Conservation (phyloP, 2,113 vertebrate species). For the Oxygymnocypris stewartii region DNA sequence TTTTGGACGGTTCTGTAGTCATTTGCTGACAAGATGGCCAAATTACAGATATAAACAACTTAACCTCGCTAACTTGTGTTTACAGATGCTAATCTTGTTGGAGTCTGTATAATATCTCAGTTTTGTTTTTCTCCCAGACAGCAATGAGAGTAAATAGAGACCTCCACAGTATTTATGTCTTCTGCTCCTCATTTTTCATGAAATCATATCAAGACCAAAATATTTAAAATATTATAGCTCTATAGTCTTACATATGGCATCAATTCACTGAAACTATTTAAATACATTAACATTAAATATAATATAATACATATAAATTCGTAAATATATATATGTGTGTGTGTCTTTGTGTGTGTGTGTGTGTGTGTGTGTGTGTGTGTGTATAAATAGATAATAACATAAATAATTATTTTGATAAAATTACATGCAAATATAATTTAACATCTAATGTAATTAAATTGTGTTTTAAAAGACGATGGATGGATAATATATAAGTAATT, state of each 20-base stretch:
- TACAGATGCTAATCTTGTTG: neutral
- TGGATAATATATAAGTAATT: too few relatives aligned
- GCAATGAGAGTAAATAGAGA: neutral
- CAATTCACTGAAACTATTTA: neutral
- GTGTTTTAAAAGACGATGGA: too few relatives aligned
- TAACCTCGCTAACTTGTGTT: neutral
- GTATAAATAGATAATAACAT: too few relatives aligned
- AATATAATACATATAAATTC: neutral
- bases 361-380: too few relatives aligned
- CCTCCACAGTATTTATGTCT: neutral
- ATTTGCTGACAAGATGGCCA: neutral
- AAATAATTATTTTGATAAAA: too few relatives aligned
- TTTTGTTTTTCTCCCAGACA: neutral
- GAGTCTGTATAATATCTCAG: neutral
- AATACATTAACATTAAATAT: neutral
- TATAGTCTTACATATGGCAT: neutral
- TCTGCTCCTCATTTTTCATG: neutral
- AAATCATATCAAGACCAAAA: neutral
- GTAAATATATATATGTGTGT: too few relatives aligned
- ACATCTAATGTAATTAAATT: too few relatives aligned
- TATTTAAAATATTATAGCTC: too few relatives aligned
- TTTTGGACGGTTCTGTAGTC: neutral
- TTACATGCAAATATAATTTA: too few relatives aligned
- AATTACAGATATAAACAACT: neutral
- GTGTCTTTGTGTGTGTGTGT: too few relatives aligned